A percentile compares a stretch with the other conserved stretches of the same genome.
These are phyloP conservation scores for Periparus ater DNA, from an alignment of 2,797 vertebrate genomes.

Conservation along the genomic window DNA sequence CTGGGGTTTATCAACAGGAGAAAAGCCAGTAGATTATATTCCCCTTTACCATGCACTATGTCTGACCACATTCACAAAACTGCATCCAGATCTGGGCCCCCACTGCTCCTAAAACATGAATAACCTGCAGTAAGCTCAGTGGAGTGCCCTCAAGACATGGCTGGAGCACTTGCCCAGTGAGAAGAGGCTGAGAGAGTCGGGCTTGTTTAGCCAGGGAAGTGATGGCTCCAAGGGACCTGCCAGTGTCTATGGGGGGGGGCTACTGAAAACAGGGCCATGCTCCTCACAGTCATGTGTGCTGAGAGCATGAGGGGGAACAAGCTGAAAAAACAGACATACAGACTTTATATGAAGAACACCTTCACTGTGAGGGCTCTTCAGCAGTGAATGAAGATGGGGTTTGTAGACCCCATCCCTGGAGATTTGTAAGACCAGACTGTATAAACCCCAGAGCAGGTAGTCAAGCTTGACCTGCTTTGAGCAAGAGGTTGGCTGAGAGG, in stretches of 20 bases:
- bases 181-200: neutral
- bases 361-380: neutral
- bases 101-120: neutral
- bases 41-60: rapidly evolving
- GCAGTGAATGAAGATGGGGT: neutral
- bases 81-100: neutral
- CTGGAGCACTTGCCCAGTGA: neutral
- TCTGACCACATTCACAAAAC: neutral
- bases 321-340: neutral
- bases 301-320: neutral
- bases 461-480: neutral
- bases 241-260: rapidly evolving
- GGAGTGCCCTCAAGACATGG: neutral
- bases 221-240: neutral
- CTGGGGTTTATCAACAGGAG: neutral
- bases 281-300: neutral
- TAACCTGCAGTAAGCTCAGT: neutral
- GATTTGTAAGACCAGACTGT: neutral
- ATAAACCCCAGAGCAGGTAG: neutral
- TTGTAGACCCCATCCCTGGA: neutral
- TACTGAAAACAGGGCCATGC: neutral
- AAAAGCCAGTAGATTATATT: neutral
- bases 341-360: neutral
- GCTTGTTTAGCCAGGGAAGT: neutral
- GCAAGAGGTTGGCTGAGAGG: neutral